Percentiles rank a stretch among this genome's conserved stretches.
Conservation (phyloP, 2,888 invertebrate species). For the Dasypolia templi region DNA sequence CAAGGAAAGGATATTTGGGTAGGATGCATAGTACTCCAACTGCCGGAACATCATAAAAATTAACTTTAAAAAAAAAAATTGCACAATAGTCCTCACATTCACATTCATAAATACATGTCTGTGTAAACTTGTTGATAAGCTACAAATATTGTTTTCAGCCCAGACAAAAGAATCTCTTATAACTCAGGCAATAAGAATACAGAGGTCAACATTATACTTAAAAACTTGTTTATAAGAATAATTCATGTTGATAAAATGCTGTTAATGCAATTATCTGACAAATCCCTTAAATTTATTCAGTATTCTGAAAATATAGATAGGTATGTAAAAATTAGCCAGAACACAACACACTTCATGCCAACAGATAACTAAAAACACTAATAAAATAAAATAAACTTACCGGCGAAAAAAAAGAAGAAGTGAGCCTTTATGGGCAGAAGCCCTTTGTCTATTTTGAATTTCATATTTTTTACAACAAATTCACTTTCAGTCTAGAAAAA, state of each 20-base stretch:
- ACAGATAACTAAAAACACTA: neutral
- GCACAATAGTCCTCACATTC: neutral
- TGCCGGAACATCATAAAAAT: neutral
- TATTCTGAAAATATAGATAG: too few species aligned
- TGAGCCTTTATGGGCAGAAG: constrained; percentile 96
- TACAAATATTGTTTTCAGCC: neutral
- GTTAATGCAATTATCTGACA: neutral
- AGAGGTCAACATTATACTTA: neutral
- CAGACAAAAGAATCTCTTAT: neutral
- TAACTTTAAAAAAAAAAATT: neutral
- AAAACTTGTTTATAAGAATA: neutral
- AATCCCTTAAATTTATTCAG: too few species aligned
- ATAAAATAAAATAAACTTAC: constrained; percentile 88
- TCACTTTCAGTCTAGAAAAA: constrained; percentile 14
- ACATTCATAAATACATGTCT: neutral
- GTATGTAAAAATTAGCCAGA: too few species aligned
- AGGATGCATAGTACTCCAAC: neutral
- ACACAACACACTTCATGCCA: neutral
- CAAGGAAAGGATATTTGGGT: neutral
- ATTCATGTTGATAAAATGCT: neutral
- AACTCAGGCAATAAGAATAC: neutral
- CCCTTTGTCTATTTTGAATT: constrained; percentile 92
- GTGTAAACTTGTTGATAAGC: neutral
- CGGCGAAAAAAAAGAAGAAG: constrained; percentile 96
- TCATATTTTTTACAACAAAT: constrained; percentile 73